A percentile compares a stretch with the other conserved stretches of the same genome.
Conservation (phyloP, 2,888 invertebrate species). For the Eupithecia tripunctaria region DNA sequence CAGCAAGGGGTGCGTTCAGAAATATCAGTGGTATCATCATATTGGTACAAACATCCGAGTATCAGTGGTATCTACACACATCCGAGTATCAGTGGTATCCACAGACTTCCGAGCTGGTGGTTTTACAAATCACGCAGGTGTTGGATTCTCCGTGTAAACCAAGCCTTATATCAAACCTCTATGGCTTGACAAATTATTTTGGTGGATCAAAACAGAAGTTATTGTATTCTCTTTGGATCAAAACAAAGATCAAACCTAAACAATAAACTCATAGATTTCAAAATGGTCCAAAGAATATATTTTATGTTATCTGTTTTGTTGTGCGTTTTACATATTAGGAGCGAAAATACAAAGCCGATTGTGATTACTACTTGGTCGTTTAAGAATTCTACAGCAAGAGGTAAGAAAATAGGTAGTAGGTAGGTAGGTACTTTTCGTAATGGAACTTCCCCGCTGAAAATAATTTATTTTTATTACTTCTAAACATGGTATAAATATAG, state of each 20-base stretch:
- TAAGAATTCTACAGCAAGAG: slow-evolving; percentile 36
- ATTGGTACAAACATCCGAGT: too few species aligned
- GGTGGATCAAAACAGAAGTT: background rate
- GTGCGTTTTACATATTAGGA: slow-evolving; percentile 25
- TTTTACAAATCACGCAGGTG: too few species aligned
- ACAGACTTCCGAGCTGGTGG: too few species aligned
- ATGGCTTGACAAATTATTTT: background rate
- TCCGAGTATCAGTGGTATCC: too few species aligned
- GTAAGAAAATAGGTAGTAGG: too few species aligned
- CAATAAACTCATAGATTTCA: background rate
- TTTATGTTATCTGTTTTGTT: slow-evolving; percentile 18
- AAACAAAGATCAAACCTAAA: too few species aligned
- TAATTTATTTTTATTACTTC: too few species aligned
- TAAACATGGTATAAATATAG: too few species aligned
- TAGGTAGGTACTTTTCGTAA: background rate
- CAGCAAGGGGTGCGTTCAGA: too few species aligned
- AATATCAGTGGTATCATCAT: too few species aligned
- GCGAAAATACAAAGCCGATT: slow-evolving; percentile 80
- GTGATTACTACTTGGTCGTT: slow-evolving; percentile 43
- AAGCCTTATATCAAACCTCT: background rate
- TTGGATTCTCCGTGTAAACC: background rate
- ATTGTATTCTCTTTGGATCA: too few species aligned
- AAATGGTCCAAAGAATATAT: slow-evolving; percentile 19
- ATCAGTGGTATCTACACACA: too few species aligned
- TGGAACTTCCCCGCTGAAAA: background rate